These are phyloP conservation scores for Pygocentrus nattereri DNA, from an alignment of 2,797 vertebrate genomes.

Conservation along the genomic window DNA sequence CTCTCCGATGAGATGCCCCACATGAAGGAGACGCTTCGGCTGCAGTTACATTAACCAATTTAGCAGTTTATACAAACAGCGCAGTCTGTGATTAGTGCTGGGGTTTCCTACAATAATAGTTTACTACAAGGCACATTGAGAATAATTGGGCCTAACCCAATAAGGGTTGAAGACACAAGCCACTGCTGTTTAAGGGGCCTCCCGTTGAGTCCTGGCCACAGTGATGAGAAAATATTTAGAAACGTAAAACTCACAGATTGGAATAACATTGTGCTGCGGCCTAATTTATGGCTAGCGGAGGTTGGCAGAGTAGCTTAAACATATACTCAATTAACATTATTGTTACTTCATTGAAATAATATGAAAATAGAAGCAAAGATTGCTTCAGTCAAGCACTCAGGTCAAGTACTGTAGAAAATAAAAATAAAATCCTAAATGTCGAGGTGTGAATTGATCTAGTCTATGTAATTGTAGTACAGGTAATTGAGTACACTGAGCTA, in stretches of 20 bases:
- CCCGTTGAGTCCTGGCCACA: conserved; percentile 30
- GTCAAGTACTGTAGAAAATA: too few species aligned
- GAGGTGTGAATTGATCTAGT: too few species aligned
- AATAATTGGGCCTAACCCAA: conserved; percentile 77
- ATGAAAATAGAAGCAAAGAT: too few species aligned
- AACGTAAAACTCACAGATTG: conserved; percentile 21
- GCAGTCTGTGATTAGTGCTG: conserved; percentile 69
- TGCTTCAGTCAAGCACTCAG: too few species aligned
- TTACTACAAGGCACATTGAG: conserved; percentile 75
- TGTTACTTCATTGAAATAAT: too few species aligned
- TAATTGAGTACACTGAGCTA: too few species aligned
- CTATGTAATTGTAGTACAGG: too few species aligned
- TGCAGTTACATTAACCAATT: conserved; percentile 75
- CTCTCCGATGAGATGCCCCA: conserved; percentile 64
- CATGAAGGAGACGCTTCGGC: conserved; percentile 68
- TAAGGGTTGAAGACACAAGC: conserved; percentile 68
- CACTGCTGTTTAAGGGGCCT: conserved; percentile 46
- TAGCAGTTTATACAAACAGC: conserved; percentile 77
- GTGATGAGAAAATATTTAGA: conserved; percentile 15
- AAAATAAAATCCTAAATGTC: too few species aligned
- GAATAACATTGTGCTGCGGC: conserved; percentile 10
- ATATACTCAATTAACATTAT: background rate
- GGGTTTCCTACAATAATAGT: conserved; percentile 75
- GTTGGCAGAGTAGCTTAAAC: background rate
- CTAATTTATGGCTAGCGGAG: conserved; percentile 1